Evolutionary conservation across 2,113 vertebrate species (phyloP).

Genomic region (Otocyon megalotis): DNA sequence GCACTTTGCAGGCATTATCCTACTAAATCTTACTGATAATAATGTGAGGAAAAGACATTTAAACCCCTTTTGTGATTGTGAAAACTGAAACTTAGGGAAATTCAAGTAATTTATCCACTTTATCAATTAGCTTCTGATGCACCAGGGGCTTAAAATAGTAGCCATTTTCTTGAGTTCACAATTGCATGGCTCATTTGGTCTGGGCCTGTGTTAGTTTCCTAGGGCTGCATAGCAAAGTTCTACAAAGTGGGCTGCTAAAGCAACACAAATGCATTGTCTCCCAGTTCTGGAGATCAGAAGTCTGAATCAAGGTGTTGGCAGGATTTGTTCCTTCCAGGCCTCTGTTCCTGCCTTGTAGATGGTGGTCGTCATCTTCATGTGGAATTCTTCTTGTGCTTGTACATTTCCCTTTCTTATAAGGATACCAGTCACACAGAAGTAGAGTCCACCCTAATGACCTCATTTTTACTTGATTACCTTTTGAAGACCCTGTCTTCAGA

Average conservation of each 20-base stretch:
- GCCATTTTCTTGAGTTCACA: not conserved
- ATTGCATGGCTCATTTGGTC: rapidly evolving
- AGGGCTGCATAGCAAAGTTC: not conserved
- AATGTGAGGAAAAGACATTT: not conserved
- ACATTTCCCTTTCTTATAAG: not conserved
- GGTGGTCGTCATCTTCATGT: not conserved
- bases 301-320: not conserved
- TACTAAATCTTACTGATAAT: not conserved
- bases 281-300: not conserved
- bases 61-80: not conserved
- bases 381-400: not conserved
- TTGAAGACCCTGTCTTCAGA: not conserved
- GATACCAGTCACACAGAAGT: rapidly evolving
- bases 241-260: rapidly evolving
- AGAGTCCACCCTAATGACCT: not conserved
- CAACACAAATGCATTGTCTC: too few relatives aligned
- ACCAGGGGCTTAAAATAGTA: not conserved
- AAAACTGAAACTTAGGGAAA: not conserved
- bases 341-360: not conserved
- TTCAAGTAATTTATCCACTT: not conserved
- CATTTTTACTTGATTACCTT: not conserved
- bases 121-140: not conserved
- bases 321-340: too few relatives aligned
- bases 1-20: not conserved
- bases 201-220: not conserved